Base-by-base conservation (phyloP, 2,888 invertebrate genomes). In the Rhagophthalmus giganteus region DNA sequence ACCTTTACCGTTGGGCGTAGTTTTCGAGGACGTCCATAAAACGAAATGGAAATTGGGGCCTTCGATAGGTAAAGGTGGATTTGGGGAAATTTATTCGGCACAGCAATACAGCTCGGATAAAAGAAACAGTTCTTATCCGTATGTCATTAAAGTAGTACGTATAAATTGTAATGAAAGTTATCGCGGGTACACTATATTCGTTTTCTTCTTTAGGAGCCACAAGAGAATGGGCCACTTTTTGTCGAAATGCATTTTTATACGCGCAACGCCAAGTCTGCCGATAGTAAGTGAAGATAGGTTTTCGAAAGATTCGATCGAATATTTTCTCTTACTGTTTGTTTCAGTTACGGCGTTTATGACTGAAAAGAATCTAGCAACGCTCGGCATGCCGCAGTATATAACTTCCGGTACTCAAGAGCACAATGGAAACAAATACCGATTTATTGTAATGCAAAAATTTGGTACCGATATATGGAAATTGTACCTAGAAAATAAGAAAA, bases 171-270 rank as follows among this genome's bases (percentile, higher is more conserved):
- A n/a, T 34, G 3, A 16, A 14, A 16, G n/a, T n/a, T n/a, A n/a
- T n/a, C n/a, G n/a, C n/a, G n/a, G n/a, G n/a, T n/a, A n/a, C n/a
- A n/a, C n/a, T n/a, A n/a, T n/a, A n/a, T 10, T 20, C 7, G 20
- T 20, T 5, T 5, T 5, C 7, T 3, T 20, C 7, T 32, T 5
- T 61, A 91, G 90, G 95, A 96, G 77, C 95, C 95, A 6, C 86
- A 87, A 72, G 85, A 81, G 52, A 96, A 95, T 81, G 96, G 96
- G 0, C 96, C 97, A 0, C 76, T 98, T 1, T 98, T 94, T 78
- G 91, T 92, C 34, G 96, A 97, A 77, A 88, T 90, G 78, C 87
- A 93, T 76, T 94, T 94, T 73, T 97, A 90, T 68, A 82, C 87
- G 73, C 81, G 86, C 60, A 86, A 86, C 74, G 86, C 84, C 1